Percentiles rank a stretch among this genome's conserved stretches.
Conservation (phyloP, 2,113 vertebrate genomes). For the Benitochromis conjunctus region DNA sequence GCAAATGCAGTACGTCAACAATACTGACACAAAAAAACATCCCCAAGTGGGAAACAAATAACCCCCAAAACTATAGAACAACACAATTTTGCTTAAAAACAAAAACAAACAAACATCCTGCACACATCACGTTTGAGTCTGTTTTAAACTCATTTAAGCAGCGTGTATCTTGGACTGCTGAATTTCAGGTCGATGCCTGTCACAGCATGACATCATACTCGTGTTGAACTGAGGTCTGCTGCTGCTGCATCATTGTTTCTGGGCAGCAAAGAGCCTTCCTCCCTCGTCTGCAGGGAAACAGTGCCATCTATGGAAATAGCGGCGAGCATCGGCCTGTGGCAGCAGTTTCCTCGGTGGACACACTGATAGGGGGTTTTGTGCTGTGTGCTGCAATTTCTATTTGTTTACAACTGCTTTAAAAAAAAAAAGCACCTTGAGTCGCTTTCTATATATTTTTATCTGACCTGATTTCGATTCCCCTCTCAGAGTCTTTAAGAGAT, state of each 20-base stretch:
- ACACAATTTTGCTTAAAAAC: not conserved
- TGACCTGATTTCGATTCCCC: constrained; percentile 16
- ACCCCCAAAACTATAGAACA: not conserved
- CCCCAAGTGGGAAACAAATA: not conserved
- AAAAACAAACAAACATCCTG: not conserved
- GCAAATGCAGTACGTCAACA: not conserved
- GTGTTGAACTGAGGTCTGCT: not conserved
- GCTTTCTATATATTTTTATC: constrained; percentile 3
- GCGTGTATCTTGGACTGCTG: not conserved
- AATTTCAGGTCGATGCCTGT: not conserved
- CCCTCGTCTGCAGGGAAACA: constrained; percentile 49
- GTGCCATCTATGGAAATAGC: constrained; percentile 58
- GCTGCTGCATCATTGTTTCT: constrained; percentile 38
- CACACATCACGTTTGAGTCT: not conserved
- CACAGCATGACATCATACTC: constrained; percentile 43
- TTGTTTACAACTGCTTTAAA: not conserved
- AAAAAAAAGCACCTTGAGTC: not conserved
- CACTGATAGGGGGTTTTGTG: not conserved
- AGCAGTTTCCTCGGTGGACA: not conserved
- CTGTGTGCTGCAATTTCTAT: not conserved
- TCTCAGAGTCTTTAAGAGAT: not conserved
- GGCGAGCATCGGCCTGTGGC: not conserved
- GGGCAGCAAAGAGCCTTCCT: constrained; percentile 16
- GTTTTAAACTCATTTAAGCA: not conserved
- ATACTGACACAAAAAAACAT: not conserved